Evolutionary conservation across 2,113 vertebrate genomes (phyloP).

Genomic region (Galbula dea): DNA sequence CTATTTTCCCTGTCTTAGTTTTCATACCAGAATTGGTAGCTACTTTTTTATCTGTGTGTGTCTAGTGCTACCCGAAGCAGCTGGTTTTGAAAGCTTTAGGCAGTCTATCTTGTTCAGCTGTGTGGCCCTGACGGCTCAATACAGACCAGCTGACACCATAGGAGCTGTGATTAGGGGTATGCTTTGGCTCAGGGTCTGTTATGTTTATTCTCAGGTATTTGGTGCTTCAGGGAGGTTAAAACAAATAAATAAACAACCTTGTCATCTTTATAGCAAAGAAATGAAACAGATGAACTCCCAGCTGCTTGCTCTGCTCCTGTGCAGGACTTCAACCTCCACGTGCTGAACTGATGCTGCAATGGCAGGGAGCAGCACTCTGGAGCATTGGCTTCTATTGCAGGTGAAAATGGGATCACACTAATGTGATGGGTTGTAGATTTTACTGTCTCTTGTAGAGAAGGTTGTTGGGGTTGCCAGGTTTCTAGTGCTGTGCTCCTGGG

Average conservation of each 20-base stretch:
- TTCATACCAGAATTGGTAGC: neutral
- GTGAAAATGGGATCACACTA: neutral
- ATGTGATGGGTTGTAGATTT: fast-evolving
- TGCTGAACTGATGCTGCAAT: neutral
- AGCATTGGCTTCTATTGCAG: neutral
- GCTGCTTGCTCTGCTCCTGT: neutral
- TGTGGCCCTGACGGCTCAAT: neutral
- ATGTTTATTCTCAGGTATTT: neutral
- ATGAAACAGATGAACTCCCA: neutral
- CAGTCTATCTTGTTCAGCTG: neutral
- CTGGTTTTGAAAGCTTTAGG: neutral
- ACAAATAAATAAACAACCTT: neutral
- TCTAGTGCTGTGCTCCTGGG: neutral
- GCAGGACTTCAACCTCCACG: fast-evolving
- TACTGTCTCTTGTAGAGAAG: fast-evolving
- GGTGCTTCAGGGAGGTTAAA: neutral
- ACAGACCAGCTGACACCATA: neutral
- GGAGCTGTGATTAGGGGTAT: neutral
- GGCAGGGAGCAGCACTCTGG: fast-evolving
- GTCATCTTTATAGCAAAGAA: neutral
- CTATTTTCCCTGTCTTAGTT: neutral
- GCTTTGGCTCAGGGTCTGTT: neutral
- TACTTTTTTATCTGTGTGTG: neutral
- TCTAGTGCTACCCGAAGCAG: neutral
- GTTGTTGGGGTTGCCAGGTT: neutral